Evolutionary conservation across 2,888 invertebrate genomes (phyloP), one percentile per base, ranked within the genome.

Genomic region (Stenchaetothrips biformis): DNA sequence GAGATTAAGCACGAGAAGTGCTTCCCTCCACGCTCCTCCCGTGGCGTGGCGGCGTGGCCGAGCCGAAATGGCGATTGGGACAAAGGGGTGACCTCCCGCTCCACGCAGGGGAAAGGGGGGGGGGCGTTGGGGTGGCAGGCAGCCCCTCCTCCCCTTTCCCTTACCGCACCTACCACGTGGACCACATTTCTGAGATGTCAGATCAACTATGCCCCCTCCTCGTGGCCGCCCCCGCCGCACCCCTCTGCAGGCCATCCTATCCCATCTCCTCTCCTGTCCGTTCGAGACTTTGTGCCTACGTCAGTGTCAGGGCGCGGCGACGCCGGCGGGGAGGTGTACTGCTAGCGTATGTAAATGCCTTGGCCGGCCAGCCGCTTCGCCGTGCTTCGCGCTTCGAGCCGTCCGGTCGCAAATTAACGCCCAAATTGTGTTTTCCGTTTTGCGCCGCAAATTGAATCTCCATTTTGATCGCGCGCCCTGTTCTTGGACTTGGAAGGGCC

Each of bases 221-320:
- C 59, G 37, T 37, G 37, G 37, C 37, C 21, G 9, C n/a, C 67
- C 67, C 21, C 67, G 9, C 67, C 18, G 1, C 62, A 7, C 21
- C 67, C 21, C 67, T 9, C 67, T 21, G 67, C 25, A 21, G 25
- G 7, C 67, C 67, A 74, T 21, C 67, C 67, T 25, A 21, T 18
- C 67, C 67, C 67, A 74, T 74, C 67, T 74, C 67, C 67, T 74
- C 67, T 74, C 67, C 67, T 74, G 67, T 74, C 67, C 67, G 67
- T 74, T 74, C 67, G 67, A 74, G 67, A 74, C 67, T 74, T 74
- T 74, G 67, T 74, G 67, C 67, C 67, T 74, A 74, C 67, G 67
- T 74, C 67, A 74, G 67, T 74, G 67, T 74, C 67, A 74, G 67
- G 25, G 67, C 67, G 67, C 7, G 25, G 67, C 18, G 18, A 4